These are phyloP conservation scores for Pan paniscus DNA, from an alignment of 2,113 vertebrate genomes.

Conservation along the genomic window DNA sequence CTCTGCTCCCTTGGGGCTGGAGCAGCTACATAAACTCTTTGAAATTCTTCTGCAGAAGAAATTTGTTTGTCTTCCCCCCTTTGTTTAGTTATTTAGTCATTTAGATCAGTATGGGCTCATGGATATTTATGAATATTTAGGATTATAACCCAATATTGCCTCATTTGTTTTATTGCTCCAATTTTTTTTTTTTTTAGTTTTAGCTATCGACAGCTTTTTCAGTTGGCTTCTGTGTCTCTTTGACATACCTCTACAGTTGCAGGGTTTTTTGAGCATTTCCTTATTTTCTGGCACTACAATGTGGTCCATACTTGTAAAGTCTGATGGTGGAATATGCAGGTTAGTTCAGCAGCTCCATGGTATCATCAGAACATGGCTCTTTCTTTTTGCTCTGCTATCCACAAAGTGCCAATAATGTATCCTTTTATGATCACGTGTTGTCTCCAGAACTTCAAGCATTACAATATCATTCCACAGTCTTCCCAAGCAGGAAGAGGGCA, in stretches of 20 bases:
- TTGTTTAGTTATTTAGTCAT: not conserved
- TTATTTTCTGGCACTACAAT: not conserved
- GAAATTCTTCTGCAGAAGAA: not conserved
- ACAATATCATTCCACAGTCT: not conserved
- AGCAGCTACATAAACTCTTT: not conserved
- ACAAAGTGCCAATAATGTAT: not conserved
- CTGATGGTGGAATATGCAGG: rapidly evolving
- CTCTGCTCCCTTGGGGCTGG: not conserved
- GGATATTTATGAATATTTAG: not conserved
- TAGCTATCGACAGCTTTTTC: not conserved
- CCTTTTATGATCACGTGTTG: not conserved
- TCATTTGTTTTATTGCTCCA: not conserved
- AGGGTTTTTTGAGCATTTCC: not conserved
- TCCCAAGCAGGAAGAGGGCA: not conserved
- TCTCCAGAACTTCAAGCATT: not conserved
- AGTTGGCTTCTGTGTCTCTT: not conserved
- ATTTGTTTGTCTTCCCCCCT: not conserved
- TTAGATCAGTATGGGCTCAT: not conserved
- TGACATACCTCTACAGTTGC: not conserved
- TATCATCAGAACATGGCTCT: not conserved
- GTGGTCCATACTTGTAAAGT: not conserved
- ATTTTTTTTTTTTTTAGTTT: not conserved
- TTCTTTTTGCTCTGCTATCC: not conserved
- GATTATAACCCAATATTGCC: not conserved
- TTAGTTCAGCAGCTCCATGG: not conserved